Conservation (phyloP, 2,113 vertebrate species). For the Mohoua ochrocephala region DNA sequence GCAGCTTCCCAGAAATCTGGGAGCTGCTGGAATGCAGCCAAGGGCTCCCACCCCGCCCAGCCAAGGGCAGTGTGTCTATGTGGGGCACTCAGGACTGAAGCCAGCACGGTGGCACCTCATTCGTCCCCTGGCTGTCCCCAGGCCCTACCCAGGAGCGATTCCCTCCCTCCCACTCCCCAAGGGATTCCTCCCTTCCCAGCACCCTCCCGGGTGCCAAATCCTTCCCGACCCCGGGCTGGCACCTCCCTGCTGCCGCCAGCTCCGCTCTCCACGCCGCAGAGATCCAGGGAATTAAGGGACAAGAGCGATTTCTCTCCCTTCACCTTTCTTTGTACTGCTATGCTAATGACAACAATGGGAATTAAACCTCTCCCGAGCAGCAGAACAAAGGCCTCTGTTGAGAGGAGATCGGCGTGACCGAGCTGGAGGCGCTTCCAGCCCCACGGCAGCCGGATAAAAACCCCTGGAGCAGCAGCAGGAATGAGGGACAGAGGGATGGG, state of each 20-base stretch:
- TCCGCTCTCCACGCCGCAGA: fast-evolving
- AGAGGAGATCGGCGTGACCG: neutral
- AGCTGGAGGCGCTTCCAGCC: neutral
- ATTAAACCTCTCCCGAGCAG: neutral
- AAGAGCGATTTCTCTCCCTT: neutral
- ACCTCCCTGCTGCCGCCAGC: neutral
- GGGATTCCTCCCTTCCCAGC: neutral
- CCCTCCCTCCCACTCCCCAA: no score
- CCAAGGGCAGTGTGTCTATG: fast-evolving
- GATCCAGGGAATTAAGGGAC: neutral
- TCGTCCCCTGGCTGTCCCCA: fast-evolving
- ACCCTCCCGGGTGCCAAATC: neutral
- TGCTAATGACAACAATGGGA: neutral
- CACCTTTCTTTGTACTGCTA: neutral
- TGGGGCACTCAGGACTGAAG: fast-evolving
- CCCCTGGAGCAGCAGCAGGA: neutral
- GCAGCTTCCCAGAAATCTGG: neutral
- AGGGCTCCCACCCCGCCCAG: fast-evolving
- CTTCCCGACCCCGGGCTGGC: fast-evolving
- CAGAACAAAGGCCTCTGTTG: slow-evolving; percentile 2
- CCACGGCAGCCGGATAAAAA: neutral
- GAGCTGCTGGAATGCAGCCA: neutral
- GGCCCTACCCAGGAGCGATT: no score
- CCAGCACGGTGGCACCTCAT: neutral
- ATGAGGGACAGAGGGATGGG: fast-evolving